Conservation (phyloP, 1,140 invertebrate genomes). For the Megalopta genalis region DNA sequence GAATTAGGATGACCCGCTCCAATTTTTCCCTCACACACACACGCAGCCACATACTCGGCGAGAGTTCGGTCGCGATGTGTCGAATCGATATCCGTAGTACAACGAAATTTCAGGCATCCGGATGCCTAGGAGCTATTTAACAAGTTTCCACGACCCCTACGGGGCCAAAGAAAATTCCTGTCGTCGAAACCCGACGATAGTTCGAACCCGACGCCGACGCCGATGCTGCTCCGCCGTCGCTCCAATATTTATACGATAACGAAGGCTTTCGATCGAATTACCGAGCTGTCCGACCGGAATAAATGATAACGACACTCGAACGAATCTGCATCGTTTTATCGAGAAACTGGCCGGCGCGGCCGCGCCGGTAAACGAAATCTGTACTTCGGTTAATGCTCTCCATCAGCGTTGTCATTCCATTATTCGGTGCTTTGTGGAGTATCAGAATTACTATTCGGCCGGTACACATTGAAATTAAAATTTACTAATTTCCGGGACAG, state of each 20-base stretch:
- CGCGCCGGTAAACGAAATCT: too few relatives aligned
- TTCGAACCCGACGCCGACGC: neutral
- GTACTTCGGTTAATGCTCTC: too few relatives aligned
- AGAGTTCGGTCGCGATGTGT: neutral
- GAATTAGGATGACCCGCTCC: too few relatives aligned
- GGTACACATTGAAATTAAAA: too few relatives aligned
- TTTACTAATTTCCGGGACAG: too few relatives aligned
- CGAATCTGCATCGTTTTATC: neutral
- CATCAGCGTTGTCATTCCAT: too few relatives aligned
- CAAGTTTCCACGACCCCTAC: neutral
- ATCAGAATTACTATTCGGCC: too few relatives aligned
- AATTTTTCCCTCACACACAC: too few relatives aligned
- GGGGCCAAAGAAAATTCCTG: neutral
- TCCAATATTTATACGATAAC: neutral
- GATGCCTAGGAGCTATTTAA: conserved; percentile 6
- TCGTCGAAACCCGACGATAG: neutral
- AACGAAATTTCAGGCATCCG: conserved; percentile 2
- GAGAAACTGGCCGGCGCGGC: too few relatives aligned
- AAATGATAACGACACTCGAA: neutral
- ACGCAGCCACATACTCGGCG: too few relatives aligned
- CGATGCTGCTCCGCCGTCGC: neutral
- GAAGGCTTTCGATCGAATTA: neutral
- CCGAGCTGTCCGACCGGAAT: neutral
- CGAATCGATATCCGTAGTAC: neutral
- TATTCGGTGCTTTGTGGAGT: too few relatives aligned